Conservation (phyloP, 2,888 invertebrate genomes). For the Leucoptera coffeella region DNA sequence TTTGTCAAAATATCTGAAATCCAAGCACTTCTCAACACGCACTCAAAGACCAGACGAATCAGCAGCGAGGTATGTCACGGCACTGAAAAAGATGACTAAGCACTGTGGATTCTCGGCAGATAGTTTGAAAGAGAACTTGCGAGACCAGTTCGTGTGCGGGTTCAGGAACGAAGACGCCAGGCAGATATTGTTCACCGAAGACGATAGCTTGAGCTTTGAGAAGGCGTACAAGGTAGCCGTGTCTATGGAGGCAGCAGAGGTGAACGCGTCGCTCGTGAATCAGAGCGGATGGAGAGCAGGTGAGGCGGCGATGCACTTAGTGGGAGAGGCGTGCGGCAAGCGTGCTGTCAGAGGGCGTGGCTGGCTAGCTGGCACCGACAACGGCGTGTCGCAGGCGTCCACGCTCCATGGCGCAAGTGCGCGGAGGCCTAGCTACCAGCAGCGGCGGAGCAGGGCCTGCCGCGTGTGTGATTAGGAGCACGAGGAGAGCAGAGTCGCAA, state of each 20-base stretch:
- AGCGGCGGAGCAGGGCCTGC: no score
- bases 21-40: no score
- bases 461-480: no score
- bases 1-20: no score
- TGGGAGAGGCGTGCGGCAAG: not conserved
- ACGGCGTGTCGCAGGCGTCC: no score
- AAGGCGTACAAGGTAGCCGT: conserved; percentile 6
- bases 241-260: conserved; percentile 2
- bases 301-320: not conserved
- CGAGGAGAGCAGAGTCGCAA: no score
- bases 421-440: no score
- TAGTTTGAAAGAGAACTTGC: not conserved
- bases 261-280: not conserved
- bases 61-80: conserved; percentile 5
- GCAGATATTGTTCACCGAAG: not conserved
- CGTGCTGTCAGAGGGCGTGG: not conserved
- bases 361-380: not conserved
- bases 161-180: not conserved
- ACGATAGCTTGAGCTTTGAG: not conserved
- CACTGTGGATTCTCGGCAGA: conserved; percentile 6
- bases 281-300: not conserved
- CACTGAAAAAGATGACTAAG: conserved; percentile 7
- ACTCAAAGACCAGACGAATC: conserved; percentile 5
- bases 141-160: not conserved
- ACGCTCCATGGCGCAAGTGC: no score